Evolutionary conservation across 2,113 vertebrate genomes (phyloP).

Genomic region (Rhadina sibilatrix): DNA sequence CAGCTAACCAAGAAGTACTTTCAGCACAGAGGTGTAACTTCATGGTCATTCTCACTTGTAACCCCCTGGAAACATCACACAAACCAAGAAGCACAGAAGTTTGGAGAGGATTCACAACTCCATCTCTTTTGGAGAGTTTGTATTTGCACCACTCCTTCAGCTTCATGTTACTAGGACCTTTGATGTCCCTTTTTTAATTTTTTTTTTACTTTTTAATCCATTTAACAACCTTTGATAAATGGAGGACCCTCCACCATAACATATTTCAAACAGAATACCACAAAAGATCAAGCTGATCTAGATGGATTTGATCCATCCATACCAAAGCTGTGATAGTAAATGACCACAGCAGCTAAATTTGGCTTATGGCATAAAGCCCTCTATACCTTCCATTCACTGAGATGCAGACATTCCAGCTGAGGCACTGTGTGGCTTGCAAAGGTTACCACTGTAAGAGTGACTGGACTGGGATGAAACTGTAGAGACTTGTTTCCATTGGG

Average conservation of each 20-base stretch:
- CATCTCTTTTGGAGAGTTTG: background rate
- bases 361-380: background rate
- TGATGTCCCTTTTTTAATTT: background rate
- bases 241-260: background rate
- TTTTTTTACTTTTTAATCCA: background rate
- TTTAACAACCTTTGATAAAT: background rate
- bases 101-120: background rate
- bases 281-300: background rate
- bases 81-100: background rate
- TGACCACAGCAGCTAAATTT: background rate
- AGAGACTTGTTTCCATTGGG: background rate
- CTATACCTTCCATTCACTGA: background rate
- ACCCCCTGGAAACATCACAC: background rate
- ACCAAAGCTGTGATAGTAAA: background rate
- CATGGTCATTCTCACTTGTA: background rate
- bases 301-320: background rate
- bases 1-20: background rate
- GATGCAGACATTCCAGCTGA: background rate
- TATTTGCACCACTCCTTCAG: background rate
- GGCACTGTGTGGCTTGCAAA: background rate
- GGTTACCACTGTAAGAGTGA: background rate
- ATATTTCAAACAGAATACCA: background rate
- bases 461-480: background rate
- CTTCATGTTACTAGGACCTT: background rate
- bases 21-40: background rate